These are phyloP conservation scores for Periparus ater DNA, from an alignment of 2,797 vertebrate species.

Conservation along the genomic window DNA sequence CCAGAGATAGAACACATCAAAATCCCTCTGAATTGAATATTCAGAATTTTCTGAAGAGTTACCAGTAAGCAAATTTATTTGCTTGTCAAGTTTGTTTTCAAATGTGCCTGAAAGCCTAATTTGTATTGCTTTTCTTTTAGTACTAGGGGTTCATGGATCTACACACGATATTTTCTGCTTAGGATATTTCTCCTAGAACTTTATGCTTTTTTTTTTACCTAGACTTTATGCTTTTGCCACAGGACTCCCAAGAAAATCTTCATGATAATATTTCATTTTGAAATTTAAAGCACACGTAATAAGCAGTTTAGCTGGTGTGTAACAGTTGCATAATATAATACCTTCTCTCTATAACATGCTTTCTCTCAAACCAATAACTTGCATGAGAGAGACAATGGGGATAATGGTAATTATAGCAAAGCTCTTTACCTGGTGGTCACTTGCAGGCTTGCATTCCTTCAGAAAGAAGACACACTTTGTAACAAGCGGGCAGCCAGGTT, in stretches of 20 bases:
- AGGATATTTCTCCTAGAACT: neutral
- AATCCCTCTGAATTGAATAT: neutral
- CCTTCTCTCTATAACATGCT: neutral
- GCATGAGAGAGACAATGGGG: neutral
- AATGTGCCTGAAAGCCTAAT: neutral
- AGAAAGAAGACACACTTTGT: neutral
- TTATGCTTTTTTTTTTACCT: neutral
- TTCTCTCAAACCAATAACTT: neutral
- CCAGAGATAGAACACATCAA: neutral
- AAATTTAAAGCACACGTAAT: neutral
- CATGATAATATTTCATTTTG: neutral
- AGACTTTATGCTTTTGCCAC: neutral
- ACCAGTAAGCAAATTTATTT: neutral
- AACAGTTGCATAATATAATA: neutral
- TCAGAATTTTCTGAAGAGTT: neutral
- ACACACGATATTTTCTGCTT: neutral
- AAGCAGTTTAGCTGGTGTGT: neutral
- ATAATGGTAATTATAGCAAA: neutral
- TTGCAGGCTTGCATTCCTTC: neutral
- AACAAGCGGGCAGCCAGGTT: neutral
- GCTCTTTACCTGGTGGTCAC: neutral
- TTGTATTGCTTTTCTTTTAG: neutral
- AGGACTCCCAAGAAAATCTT: neutral
- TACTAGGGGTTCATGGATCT: neutral
- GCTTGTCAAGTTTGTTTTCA: neutral